phyloP scores from a whole-genome alignment of 2,888 invertebrate species.

The Adineta ricciae region DNA sequence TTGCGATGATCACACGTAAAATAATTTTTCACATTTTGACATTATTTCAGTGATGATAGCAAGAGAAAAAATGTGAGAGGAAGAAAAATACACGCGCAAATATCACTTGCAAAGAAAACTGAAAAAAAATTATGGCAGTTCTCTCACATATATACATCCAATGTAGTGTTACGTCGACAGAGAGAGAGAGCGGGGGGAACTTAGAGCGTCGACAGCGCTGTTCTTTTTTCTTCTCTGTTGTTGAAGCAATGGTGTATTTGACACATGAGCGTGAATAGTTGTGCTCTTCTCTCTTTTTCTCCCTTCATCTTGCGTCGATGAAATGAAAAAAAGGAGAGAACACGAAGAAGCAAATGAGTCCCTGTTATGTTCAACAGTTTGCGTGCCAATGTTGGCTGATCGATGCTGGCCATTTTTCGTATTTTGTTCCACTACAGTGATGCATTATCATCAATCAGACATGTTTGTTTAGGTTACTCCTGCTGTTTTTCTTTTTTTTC shows the following conservation, averaged over 20 bases:
- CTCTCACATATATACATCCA: neutral
- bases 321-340: neutral
- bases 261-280: neutral
- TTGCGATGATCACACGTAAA: neutral
- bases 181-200: no score
- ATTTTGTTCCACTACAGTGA: neutral
- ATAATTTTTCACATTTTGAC: conserved; percentile 1
- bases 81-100: neutral
- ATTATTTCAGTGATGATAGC: neutral
- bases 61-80: neutral
- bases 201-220: neutral
- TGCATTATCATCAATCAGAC: neutral
- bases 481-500: neutral
- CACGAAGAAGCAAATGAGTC: neutral
- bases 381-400: neutral
- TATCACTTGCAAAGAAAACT: neutral
- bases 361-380: neutral
- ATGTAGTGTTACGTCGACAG: neutral
- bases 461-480: neutral
- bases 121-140: conserved; percentile 2
- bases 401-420: neutral
- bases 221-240: neutral
- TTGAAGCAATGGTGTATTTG: neutral
- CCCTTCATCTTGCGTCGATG: neutral
- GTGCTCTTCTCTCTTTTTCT: neutral